phyloP scores from a whole-genome alignment of 2,888 invertebrate species.

The Drosophila anomelani region DNA sequence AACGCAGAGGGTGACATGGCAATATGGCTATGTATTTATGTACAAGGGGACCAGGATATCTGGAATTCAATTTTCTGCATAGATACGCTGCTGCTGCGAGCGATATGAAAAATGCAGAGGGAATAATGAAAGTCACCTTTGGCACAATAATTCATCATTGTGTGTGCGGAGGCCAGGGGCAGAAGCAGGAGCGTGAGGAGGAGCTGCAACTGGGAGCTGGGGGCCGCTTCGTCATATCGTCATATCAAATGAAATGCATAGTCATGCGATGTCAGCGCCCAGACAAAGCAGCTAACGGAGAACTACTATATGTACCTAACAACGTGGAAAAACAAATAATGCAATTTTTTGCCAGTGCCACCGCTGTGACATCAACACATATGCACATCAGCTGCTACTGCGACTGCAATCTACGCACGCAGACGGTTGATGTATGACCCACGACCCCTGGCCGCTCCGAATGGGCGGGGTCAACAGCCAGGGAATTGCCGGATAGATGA shows the following conservation, averaged over 20 bases:
- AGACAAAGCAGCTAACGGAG: constrained; percentile 30
- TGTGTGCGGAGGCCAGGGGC: constrained; percentile 7
- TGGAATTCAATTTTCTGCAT: constrained; percentile 78
- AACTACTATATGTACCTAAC: constrained; percentile 20
- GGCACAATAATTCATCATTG: constrained; percentile 71
- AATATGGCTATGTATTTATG: constrained; percentile 57
- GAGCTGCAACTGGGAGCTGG: constrained; percentile 1
- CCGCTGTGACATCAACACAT: constrained; percentile 38
- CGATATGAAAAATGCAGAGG: constrained; percentile 47
- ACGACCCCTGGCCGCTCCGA: constrained; percentile 15
- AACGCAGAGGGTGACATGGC: constrained; percentile 62
- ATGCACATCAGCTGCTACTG: constrained; percentile 24
- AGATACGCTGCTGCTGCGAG: constrained; percentile 55
- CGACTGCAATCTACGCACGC: constrained; percentile 48
- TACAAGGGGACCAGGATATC: constrained; percentile 35
- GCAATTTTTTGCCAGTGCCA: constrained; percentile 58
- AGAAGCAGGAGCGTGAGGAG: neutral
- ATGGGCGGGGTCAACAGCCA: constrained; percentile 59
- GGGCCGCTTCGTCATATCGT: constrained; percentile 27
- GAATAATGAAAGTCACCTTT: constrained; percentile 77
- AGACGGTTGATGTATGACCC: constrained; percentile 68
- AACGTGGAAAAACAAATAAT: constrained; percentile 67
- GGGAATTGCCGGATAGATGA: constrained; percentile 66
- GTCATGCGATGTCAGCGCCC: constrained; percentile 64
- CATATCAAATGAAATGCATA: constrained; percentile 78